These are phyloP conservation scores for Mobula hypostoma DNA, from an alignment of 2,113 vertebrate species.

Conservation along the genomic window DNA sequence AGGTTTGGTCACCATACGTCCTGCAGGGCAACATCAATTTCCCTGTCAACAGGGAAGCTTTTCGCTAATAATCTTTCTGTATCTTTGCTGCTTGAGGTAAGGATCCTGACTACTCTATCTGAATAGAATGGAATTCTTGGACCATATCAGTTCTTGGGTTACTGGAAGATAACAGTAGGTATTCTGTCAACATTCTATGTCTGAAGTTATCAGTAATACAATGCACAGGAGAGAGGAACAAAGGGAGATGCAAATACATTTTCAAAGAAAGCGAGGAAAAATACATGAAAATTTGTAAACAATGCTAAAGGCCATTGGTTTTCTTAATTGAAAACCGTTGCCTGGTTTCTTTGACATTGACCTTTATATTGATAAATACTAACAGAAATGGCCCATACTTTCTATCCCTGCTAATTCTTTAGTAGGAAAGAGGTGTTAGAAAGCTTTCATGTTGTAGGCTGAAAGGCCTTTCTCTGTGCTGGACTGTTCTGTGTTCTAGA, in stretches of 20 bases:
- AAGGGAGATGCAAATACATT: background rate
- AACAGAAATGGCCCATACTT: background rate
- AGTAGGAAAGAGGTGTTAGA: background rate
- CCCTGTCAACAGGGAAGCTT: background rate
- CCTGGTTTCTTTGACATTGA: background rate
- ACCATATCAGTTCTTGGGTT: background rate
- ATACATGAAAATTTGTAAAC: background rate
- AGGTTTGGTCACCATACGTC: background rate
- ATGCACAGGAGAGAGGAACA: background rate
- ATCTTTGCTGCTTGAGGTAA: background rate
- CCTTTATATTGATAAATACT: background rate
- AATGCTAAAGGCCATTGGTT: background rate
- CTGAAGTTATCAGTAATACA: background rate
- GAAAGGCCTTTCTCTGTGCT: no score
- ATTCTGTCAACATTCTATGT: background rate
- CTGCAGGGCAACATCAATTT: background rate
- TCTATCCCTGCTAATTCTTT: no score
- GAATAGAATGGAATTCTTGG: background rate
- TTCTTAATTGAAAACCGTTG: background rate
- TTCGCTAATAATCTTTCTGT: background rate
- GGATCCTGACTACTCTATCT: background rate
- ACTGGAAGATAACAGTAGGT: background rate
- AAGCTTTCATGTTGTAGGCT: no score
- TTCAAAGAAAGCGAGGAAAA: background rate
- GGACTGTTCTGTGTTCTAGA: background rate